phyloP scores from a whole-genome alignment of 2,888 invertebrate genomes.

The Trachelus troglodyta region DNA sequence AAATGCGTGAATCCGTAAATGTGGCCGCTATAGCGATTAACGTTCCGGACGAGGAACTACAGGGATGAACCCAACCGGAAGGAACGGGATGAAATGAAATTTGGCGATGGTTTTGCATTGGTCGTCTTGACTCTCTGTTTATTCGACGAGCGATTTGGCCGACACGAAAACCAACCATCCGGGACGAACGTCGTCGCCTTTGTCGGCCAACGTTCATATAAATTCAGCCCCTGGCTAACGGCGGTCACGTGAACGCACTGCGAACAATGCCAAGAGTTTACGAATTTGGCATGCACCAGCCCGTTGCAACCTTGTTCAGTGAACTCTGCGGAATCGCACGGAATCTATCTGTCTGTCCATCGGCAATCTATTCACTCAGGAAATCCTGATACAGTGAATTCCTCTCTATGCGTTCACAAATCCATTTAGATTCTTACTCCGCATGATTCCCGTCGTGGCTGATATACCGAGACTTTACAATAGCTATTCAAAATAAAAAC shows the following conservation, averaged over 20 bases:
- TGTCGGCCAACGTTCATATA: background rate
- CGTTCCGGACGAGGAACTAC: background rate
- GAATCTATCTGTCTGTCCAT: constrained; percentile 37
- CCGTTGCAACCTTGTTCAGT: background rate
- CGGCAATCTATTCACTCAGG: constrained; percentile 34
- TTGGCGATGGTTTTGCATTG: background rate
- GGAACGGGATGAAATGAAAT: background rate
- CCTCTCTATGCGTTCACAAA: background rate
- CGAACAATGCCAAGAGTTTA: background rate
- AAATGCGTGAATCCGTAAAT: background rate
- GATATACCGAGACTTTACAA: background rate
- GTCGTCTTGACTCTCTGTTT: background rate
- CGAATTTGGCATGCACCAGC: background rate
- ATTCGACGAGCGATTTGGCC: background rate
- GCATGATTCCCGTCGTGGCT: background rate
- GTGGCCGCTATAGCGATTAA: background rate
- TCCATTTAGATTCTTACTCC: background rate
- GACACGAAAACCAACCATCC: background rate
- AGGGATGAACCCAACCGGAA: background rate
- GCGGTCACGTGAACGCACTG: background rate
- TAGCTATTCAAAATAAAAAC: background rate
- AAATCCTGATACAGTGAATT: constrained; percentile 31
- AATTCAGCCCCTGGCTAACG: background rate
- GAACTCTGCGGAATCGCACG: constrained; percentile 14
- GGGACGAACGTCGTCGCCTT: background rate